phyloP scores from a whole-genome alignment of 1,140 invertebrate species.

The Drosophila cardini region DNA sequence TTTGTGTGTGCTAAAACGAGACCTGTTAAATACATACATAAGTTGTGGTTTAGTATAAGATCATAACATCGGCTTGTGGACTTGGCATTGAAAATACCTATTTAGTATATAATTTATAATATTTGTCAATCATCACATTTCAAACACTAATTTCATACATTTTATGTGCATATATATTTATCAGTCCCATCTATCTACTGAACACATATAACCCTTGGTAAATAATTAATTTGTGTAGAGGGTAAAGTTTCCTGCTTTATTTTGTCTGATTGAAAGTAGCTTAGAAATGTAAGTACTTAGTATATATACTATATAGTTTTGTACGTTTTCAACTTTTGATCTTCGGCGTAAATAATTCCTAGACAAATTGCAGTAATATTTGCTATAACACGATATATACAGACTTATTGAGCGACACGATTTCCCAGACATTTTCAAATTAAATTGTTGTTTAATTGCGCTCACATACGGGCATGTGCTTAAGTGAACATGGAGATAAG shows the following conservation, averaged over 20 bases:
- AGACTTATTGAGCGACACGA: neutral
- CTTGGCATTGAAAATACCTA: neutral
- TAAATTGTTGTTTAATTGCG: constrained; percentile 2
- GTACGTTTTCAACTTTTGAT: neutral
- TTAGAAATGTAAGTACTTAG: constrained; percentile 6
- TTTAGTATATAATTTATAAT: neutral
- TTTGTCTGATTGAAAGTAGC: neutral
- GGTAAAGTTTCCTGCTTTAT: constrained; percentile 1
- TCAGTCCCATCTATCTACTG: neutral
- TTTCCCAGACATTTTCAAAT: constrained; percentile 17
- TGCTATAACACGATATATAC: neutral
- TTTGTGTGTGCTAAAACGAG: neutral
- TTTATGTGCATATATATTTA: neutral
- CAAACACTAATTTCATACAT: neutral
- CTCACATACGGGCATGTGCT: neutral
- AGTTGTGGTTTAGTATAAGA: neutral
- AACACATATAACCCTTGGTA: constrained; percentile 2
- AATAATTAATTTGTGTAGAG: neutral
- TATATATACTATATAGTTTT: neutral
- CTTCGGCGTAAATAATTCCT: constrained; percentile 15
- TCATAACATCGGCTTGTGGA: constrained; percentile 6
- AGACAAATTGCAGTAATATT: constrained; percentile 12
- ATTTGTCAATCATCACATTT: constrained; percentile 3
- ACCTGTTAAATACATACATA: neutral
- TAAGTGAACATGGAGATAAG: neutral